Conservation (phyloP, 1,140 invertebrate species). For the Drosophila truncata region DNA sequence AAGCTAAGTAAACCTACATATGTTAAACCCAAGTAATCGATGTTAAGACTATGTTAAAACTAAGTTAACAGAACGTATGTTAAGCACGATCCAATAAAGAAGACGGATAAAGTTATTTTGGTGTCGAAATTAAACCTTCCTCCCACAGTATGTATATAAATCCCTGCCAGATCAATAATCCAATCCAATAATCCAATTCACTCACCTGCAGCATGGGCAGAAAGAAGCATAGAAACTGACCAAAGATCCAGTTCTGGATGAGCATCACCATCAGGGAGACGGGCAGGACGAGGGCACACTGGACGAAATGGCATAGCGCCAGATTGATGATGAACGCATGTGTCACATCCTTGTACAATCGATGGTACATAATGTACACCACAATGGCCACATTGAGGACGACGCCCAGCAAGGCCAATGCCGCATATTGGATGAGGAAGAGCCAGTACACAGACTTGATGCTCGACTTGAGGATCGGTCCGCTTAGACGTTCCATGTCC, state of each 20-base stretch:
- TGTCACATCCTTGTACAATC: conserved; percentile 88
- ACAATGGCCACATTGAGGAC: conserved; percentile 88
- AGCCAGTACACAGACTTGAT: conserved; percentile 87
- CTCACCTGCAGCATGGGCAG: conserved; percentile 91
- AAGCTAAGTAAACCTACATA: too few species aligned
- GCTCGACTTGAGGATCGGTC: conserved; percentile 83
- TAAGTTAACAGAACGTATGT: too few species aligned
- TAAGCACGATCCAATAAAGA: too few species aligned
- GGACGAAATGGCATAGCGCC: conserved; percentile 89
- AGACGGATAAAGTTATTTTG: too few species aligned
- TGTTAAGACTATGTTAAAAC: too few species aligned
- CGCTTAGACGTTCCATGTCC: conserved; percentile 70
- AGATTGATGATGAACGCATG: conserved; percentile 90
- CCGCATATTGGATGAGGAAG: conserved; percentile 88
- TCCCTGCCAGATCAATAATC: not conserved
- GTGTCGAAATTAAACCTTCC: too few species aligned
- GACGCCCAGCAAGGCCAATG: conserved; percentile 87
- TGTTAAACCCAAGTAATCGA: too few species aligned
- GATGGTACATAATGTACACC: conserved; percentile 87
- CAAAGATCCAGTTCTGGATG: conserved; percentile 91
- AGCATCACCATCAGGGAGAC: conserved; percentile 89
- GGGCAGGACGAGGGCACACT: conserved; percentile 89
- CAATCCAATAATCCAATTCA: not conserved
- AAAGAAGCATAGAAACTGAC: conserved; percentile 91
- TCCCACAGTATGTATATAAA: too few species aligned